Conservation (phyloP, 2,797 vertebrate genomes). For the Danio jaintianensis region DNA sequence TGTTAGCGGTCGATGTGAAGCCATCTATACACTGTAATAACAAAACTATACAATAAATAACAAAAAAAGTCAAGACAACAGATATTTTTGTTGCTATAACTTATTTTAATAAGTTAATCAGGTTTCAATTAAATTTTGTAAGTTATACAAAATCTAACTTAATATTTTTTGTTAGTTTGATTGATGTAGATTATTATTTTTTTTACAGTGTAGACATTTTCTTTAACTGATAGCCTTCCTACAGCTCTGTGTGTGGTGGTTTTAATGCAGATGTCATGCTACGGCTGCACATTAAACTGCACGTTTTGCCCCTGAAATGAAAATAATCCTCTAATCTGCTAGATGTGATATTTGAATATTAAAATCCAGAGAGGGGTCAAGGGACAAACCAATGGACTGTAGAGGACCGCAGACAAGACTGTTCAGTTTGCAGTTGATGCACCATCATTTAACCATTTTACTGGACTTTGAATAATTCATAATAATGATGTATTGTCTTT, state of each 20-base stretch:
- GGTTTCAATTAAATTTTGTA: no score
- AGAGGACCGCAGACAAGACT: neutral
- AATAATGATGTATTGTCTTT: no score
- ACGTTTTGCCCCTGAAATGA: neutral
- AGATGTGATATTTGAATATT: conserved; percentile 3
- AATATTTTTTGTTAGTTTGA: no score
- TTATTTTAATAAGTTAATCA: no score
- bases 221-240: neutral
- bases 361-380: conserved; percentile 18
- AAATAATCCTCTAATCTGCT: conserved; percentile 5
- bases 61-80: no score
- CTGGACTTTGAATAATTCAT: no score
- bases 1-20: no score
- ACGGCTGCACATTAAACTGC: conserved; percentile 4
- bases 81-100: no score
- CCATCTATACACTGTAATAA: no score
- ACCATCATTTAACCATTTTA: neutral
- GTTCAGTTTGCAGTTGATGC: neutral
- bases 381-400: neutral
- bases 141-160: no score
- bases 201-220: neutral
- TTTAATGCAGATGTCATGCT: neutral
- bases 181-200: no score
- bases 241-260: neutral
- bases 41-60: no score